Conservation (phyloP, 2,797 vertebrate species). For the Notamacropus eugenii region DNA sequence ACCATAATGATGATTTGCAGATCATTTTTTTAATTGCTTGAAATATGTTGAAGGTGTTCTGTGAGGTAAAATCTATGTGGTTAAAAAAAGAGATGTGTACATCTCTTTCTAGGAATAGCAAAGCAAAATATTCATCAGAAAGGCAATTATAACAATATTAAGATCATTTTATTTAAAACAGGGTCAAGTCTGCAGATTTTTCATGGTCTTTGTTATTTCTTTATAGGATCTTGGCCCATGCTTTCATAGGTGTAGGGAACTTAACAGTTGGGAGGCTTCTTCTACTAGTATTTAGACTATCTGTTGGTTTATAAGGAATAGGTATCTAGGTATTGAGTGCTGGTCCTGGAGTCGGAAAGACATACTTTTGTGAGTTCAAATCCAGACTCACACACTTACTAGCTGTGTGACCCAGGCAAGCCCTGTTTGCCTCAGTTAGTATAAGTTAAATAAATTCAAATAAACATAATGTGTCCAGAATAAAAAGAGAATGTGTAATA, state of each 20-base stretch:
- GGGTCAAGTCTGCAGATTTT: slow-evolving; percentile 1
- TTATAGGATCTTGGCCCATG: background rate
- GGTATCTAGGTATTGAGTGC: no score
- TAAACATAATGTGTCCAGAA: background rate
- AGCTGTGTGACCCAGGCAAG: no score
- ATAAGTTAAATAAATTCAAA: background rate
- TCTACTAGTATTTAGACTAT: no score
- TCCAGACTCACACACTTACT: no score
- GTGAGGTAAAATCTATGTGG: background rate
- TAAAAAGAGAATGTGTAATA: background rate
- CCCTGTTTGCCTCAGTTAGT: no score
- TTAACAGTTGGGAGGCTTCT: no score
- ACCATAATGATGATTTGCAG: background rate
- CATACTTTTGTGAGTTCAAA: no score
- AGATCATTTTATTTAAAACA: slow-evolving; percentile 21
- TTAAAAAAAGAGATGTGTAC: background rate
- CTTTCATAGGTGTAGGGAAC: no score
- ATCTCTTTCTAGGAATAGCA: background rate
- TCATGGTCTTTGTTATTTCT: background rate
- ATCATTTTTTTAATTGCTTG: slow-evolving; percentile 20
- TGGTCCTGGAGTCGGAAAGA: no score
- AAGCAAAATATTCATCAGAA: background rate
- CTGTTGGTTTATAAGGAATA: no score
- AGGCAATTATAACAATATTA: background rate
- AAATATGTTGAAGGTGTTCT: background rate